These are phyloP conservation scores for Athalia cordata DNA, from an alignment of 2,888 invertebrate species.

Conservation along the genomic window DNA sequence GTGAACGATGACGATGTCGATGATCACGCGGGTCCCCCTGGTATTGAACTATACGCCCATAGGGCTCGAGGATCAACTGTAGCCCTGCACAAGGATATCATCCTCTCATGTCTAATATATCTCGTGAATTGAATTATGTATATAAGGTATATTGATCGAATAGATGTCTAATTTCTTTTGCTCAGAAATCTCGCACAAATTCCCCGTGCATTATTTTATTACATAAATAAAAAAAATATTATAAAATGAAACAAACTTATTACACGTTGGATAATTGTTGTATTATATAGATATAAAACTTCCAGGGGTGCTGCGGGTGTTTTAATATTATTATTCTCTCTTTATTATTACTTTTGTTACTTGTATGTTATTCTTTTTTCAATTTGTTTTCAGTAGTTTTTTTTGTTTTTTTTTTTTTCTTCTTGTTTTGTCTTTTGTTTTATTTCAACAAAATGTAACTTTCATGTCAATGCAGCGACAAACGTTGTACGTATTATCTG, in stretches of 20 bases:
- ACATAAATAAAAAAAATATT: too few species aligned
- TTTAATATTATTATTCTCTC: too few species aligned
- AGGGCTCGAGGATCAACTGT: neutral
- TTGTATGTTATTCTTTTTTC: neutral
- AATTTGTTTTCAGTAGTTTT: neutral
- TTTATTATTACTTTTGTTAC: neutral
- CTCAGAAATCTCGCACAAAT: too few species aligned
- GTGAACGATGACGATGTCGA: neutral
- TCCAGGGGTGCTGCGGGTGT: too few species aligned
- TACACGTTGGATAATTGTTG: too few species aligned
- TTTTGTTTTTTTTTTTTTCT: constrained; percentile 11
- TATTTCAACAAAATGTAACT: constrained; percentile 16
- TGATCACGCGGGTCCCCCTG: neutral
- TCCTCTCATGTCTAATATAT: too few species aligned
- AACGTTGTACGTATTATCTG: constrained; percentile 14
- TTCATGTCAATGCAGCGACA: constrained; percentile 24
- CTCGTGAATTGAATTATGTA: too few species aligned
- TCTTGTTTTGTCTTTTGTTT: constrained; percentile 3
- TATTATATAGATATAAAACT: too few species aligned
- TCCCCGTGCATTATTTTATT: too few species aligned
- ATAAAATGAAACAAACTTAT: too few species aligned
- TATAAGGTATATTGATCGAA: too few species aligned
- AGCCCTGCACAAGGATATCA: neutral
- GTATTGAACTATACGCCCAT: neutral
- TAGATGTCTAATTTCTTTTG: too few species aligned